Percentiles rank a stretch among this genome's conserved stretches.
Evolutionary conservation across 2,888 invertebrate species (phyloP).

Genomic region (Macrophya annulata): DNA sequence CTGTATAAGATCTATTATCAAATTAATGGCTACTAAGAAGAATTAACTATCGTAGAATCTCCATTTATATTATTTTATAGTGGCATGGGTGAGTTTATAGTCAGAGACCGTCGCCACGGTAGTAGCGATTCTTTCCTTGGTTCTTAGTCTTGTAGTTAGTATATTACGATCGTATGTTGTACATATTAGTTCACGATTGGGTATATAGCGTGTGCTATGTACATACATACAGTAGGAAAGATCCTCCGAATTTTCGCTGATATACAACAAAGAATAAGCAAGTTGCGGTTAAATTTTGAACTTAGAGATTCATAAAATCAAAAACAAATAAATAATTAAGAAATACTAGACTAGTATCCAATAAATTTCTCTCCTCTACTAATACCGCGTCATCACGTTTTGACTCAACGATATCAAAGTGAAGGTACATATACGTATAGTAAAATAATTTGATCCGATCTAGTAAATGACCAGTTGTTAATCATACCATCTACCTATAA

Average conservation of each 20-base stretch:
- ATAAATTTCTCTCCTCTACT: neutral
- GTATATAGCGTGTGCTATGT: slow-evolving; percentile 17
- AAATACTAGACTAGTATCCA: neutral
- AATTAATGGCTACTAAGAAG: slow-evolving; percentile 74
- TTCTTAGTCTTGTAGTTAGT: slow-evolving; percentile 48
- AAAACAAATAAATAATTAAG: neutral
- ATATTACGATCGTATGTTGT: slow-evolving; percentile 46
- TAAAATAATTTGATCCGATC: neutral
- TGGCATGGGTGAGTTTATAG: slow-evolving; percentile 59
- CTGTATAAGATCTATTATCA: slow-evolving; percentile 55
- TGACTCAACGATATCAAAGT: neutral
- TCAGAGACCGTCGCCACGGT: slow-evolving; percentile 42
- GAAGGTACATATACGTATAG: neutral
- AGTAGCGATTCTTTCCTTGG: slow-evolving; percentile 37
- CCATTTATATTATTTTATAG: slow-evolving; percentile 71
- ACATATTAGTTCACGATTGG: neutral
- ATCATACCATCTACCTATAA: neutral
- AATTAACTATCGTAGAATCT: slow-evolving; percentile 70
- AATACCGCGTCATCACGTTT: neutral
- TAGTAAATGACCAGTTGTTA: neutral
- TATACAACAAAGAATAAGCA: neutral
- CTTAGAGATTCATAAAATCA: neutral
- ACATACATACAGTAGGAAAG: neutral
- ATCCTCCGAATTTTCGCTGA: neutral
- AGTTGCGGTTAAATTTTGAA: neutral